Base-by-base conservation (phyloP, 2,888 invertebrate species). In the Oxyteleia sp. region DNA sequence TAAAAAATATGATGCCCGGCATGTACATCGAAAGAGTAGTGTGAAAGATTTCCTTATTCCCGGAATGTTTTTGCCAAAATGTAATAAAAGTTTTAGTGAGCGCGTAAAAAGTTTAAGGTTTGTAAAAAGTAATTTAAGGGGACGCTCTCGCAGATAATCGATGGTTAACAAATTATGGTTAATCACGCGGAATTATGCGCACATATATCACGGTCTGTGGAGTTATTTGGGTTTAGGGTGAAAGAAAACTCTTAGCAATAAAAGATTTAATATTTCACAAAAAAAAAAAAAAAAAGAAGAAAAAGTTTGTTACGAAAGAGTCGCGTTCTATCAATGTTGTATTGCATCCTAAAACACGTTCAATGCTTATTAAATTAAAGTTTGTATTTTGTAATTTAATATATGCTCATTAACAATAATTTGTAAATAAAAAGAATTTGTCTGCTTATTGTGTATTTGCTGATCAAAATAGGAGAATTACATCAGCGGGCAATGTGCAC, bases 401-500 rank as follows among this genome's bases (percentile, higher is more conserved):
- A n/a, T n/a, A n/a, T n/a, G n/a, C n/a, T n/a, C n/a, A n/a, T n/a
- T n/a, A 5, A 23, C 23, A 23, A 23, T 23, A 23, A 23, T 23
- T 23, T 4, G 5, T 5, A 51, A 64, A 29, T 16, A 38, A 49
- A 18, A 51, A 51, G n/a, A n/a, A n/a, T n/a, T 23, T 5, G 23
- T 23, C n/a, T 11, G 29, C 20, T 51, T 26, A 7, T 26, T 68
- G 43, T 55, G 53, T 15, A 16, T 41, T 55, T 15, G 53, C 38
- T 51, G 41, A 55, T 68, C 26, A 23, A 41, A 47, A 53, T 13
- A 20, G 20, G 29, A 20, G 11, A 45, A 38, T 78, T 78, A 45
- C 78, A 51, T 61, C 61, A 78, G 13, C 38, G 57, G 13, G 4
- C 16, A 23, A 53, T 20, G 57, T 38, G 53, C 45, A 79, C 71